Conservation (phyloP, 2,888 invertebrate species). For the Ectemnius continuus region DNA sequence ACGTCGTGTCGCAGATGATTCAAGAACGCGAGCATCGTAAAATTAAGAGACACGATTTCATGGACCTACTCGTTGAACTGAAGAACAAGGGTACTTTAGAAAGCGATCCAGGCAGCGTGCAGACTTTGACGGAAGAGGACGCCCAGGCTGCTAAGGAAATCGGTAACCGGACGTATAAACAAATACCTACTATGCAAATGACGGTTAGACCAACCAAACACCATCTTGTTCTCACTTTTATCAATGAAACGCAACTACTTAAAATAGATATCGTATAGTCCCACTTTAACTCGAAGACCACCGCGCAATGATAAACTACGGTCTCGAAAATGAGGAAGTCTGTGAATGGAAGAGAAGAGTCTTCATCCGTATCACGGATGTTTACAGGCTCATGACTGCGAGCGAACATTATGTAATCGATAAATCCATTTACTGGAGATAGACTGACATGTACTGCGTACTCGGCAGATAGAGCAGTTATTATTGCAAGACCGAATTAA, state of each 20-base stretch:
- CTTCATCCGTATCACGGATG: too few species aligned
- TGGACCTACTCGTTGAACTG: constrained; percentile 76
- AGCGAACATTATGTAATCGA: constrained; percentile 30
- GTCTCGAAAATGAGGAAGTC: not conserved
- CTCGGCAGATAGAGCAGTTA: not conserved
- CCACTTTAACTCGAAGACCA: not conserved
- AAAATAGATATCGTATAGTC: too few species aligned
- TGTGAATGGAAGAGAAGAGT: too few species aligned
- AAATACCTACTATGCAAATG: too few species aligned
- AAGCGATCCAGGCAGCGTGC: constrained; percentile 44
- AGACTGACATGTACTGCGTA: not conserved
- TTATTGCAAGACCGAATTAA: constrained; percentile 3
- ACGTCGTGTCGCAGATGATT: constrained; percentile 74
- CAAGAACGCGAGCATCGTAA: constrained; percentile 67
- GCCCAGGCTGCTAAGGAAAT: constrained; percentile 59
- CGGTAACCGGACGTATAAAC: constrained; percentile 48
- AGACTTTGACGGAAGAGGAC: constrained; percentile 47
- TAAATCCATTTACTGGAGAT: constrained; percentile 17
- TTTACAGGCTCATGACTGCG: not conserved
- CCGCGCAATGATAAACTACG: not conserved
- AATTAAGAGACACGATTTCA: constrained; percentile 74
- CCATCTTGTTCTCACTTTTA: too few species aligned
- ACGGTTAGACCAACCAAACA: too few species aligned
- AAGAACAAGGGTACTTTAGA: constrained; percentile 69
- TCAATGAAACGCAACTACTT: too few species aligned